These are phyloP conservation scores for Netelia melanura DNA, from an alignment of 2,888 invertebrate genomes.

Conservation along the genomic window DNA sequence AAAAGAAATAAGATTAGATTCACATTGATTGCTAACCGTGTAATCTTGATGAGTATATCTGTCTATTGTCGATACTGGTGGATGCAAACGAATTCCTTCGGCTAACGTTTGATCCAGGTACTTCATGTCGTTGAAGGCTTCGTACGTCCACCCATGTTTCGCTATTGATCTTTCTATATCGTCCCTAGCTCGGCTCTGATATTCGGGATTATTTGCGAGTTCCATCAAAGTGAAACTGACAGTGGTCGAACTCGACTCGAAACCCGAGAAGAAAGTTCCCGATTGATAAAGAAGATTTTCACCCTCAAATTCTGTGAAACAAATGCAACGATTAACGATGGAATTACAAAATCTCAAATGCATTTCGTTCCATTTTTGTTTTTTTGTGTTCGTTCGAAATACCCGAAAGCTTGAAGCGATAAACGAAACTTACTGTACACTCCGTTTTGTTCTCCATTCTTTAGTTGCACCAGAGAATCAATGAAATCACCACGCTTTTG, in stretches of 20 bases:
- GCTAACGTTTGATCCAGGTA: slow-evolving; percentile 78
- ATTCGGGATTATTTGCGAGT: slow-evolving; percentile 75
- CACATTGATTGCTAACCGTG: slow-evolving; percentile 67
- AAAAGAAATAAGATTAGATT: neutral
- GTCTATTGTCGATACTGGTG: slow-evolving; percentile 81
- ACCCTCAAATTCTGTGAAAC: slow-evolving; percentile 78
- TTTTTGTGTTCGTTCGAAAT: neutral
- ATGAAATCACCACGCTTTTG: slow-evolving; percentile 80
- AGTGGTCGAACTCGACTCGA: slow-evolving; percentile 80
- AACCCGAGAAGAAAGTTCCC: slow-evolving; percentile 82
- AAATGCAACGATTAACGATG: neutral
- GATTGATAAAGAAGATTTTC: slow-evolving; percentile 80
- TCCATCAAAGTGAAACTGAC: slow-evolving; percentile 80
- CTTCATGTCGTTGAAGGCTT: slow-evolving; percentile 81
- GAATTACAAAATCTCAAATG: neutral
- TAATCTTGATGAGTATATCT: slow-evolving; percentile 78
- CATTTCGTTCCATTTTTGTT: neutral
- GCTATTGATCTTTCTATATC: slow-evolving; percentile 76
- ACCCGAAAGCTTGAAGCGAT: too few species aligned
- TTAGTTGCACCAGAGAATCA: slow-evolving; percentile 79
- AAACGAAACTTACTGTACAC: slow-evolving; percentile 77
- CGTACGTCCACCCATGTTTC: slow-evolving; percentile 78
- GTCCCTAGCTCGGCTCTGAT: slow-evolving; percentile 75
- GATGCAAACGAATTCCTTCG: slow-evolving; percentile 80
- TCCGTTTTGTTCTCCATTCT: slow-evolving; percentile 79